Conservation (phyloP, 30 jellyfish, hydroid and myxozoan species). For the Hydractinia echinata region DNA sequence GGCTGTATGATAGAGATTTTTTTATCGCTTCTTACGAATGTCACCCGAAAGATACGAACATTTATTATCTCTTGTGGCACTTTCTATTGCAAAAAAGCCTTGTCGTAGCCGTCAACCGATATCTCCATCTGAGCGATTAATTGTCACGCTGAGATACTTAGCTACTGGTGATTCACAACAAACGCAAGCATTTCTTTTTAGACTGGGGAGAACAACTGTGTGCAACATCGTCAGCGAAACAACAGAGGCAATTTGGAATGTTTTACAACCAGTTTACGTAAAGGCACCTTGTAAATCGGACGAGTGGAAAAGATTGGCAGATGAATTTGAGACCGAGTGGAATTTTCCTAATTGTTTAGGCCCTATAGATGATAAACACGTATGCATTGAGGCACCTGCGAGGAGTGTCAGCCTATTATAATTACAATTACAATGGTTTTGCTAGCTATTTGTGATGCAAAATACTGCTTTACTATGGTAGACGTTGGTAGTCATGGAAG, state of each 20-base stretch:
- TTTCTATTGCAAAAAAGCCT: conserved; percentile 26
- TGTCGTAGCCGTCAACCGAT: conserved; percentile 11
- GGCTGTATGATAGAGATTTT: neutral
- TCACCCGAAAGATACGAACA: conserved; percentile 53
- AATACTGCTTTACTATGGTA: conserved; percentile 47
- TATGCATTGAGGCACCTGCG: conserved; percentile 55
- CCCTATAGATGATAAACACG: conserved; percentile 57
- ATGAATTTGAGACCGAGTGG: conserved; percentile 38
- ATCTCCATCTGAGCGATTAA: conserved; percentile 42
- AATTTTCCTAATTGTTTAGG: conserved; percentile 53
- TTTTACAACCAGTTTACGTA: conserved; percentile 4
- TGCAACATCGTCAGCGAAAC: conserved; percentile 43
- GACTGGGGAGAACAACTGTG: conserved; percentile 42
- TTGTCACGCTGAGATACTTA: too few species aligned
- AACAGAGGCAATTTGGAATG: conserved; percentile 39
- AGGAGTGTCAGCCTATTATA: too few species aligned
- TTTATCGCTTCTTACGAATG: conserved; percentile 40
- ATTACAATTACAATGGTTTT: too few species aligned
- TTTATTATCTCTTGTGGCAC: conserved; percentile 31
- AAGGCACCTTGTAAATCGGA: conserved; percentile 36
- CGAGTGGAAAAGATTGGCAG: conserved; percentile 50
- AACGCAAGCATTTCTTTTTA: conserved; percentile 37
- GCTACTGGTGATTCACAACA: too few species aligned
- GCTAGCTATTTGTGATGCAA: conserved; percentile 73
- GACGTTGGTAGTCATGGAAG: conserved; percentile 59